Conservation (phyloP, 2,113 vertebrate species). For the Calyptomena viridis region DNA sequence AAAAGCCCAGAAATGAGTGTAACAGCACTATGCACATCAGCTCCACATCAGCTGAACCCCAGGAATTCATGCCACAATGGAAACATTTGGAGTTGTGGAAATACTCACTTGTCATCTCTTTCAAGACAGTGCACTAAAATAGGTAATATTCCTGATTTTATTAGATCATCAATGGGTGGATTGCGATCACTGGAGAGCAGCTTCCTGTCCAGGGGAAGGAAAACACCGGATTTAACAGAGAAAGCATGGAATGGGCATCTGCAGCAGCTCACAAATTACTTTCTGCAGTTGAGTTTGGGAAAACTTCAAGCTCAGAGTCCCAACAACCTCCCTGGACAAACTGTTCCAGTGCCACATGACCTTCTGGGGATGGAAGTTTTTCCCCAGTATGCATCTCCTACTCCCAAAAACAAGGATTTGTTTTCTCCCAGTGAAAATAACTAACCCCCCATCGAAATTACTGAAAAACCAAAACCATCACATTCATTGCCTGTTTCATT, state of each 20-base stretch:
- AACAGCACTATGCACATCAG: background rate
- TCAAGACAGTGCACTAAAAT: constrained; percentile 99
- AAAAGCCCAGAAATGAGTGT: background rate
- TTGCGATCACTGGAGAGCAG: constrained; percentile 98
- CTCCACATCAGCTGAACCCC: background rate
- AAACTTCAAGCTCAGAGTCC: background rate
- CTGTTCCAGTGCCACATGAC: background rate
- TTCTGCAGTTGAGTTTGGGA: background rate
- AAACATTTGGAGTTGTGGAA: background rate
- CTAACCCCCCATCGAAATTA: background rate
- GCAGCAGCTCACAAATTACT: background rate
- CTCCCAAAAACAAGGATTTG: background rate
- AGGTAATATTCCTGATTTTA: constrained; percentile 98
- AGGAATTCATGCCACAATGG: background rate
- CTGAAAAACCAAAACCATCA: background rate
- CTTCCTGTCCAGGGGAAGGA: constrained; percentile 78
- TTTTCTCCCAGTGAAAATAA: background rate
- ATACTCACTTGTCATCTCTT: constrained; percentile 97
- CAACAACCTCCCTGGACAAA: background rate
- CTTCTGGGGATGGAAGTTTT: background rate
- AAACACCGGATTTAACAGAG: background rate
- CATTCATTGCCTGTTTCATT: background rate
- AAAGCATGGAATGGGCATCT: background rate
- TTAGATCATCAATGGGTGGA: constrained; percentile 97
- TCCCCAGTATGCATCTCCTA: background rate